Conservation (phyloP, 2,797 vertebrate species). For the Hirundo rustica region DNA sequence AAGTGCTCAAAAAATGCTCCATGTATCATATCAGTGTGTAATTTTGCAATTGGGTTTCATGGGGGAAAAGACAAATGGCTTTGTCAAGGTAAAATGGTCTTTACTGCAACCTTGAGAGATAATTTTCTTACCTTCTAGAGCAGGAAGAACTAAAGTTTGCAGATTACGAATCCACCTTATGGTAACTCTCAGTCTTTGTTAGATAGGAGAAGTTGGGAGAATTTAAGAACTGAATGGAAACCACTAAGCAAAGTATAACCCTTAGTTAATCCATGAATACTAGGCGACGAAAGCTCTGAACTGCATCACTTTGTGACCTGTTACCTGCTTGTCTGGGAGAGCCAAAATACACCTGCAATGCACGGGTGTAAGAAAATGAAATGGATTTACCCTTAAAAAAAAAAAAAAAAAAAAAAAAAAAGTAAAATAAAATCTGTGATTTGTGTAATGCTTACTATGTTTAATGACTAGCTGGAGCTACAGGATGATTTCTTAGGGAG, state of each 20-base stretch:
- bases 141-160: not conserved
- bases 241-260: not conserved
- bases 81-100: not conserved
- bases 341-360: fast-evolving
- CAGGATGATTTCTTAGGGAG: not conserved
- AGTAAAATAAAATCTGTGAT: fast-evolving
- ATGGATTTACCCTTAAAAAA: not conserved
- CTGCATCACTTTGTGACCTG: not conserved
- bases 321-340: not conserved
- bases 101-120: not conserved
- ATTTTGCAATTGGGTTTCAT: not conserved
- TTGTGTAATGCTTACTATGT: not conserved
- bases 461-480: not conserved
- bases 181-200: not conserved
- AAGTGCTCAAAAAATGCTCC: not conserved
- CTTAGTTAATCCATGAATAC: not conserved
- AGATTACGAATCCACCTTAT: not conserved
- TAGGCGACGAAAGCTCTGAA: not conserved
- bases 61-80: not conserved
- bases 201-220: not conserved
- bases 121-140: not conserved
- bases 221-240: not conserved
- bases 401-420: not conserved
- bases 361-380: not conserved
- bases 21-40: not conserved